Evolutionary conservation across 2,797 vertebrate genomes (phyloP).

Genomic region (Malacoctenus gilli): DNA sequence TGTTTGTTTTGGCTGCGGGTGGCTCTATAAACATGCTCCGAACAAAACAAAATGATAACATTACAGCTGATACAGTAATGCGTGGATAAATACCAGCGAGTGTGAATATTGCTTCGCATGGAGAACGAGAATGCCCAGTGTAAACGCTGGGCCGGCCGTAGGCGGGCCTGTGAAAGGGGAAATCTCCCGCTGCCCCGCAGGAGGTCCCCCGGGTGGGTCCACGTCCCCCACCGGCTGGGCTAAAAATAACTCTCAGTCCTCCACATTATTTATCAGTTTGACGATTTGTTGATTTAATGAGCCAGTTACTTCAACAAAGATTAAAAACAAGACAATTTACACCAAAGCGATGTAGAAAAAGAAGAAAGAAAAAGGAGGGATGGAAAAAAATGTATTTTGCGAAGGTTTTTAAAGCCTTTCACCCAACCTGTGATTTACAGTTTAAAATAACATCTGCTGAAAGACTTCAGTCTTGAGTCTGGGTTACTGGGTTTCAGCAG

Average conservation of each 20-base stretch:
- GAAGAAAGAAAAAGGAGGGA: too few species aligned
- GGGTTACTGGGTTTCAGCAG: too few species aligned
- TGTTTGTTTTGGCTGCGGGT: constrained; percentile 60
- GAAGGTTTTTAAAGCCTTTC: neutral
- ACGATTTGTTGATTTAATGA: constrained; percentile 25
- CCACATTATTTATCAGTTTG: constrained; percentile 21
- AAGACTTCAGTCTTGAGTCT: constrained; percentile 21
- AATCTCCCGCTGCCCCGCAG: constrained; percentile 27
- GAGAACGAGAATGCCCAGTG: constrained; percentile 34
- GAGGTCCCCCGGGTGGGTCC: constrained; percentile 43
- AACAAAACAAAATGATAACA: constrained; percentile 64
- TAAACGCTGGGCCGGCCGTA: constrained; percentile 38
- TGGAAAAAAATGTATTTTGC: neutral
- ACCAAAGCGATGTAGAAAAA: constrained; percentile 7
- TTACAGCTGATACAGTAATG: constrained; percentile 57
- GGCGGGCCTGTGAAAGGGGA: constrained; percentile 38
- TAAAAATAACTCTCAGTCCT: constrained; percentile 10
- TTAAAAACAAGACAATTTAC: constrained; percentile 21
- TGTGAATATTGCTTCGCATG: constrained; percentile 56
- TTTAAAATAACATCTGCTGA: constrained; percentile 9
- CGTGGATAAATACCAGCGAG: constrained; percentile 49
- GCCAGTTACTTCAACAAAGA: constrained; percentile 10
- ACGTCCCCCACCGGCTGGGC: constrained; percentile 6
- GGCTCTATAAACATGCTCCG: constrained; percentile 64
- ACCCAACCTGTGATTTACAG: neutral